A percentile compares a stretch with the other conserved stretches of the same genome.
phyloP scores from a whole-genome alignment of 2,113 vertebrate genomes.

The Nerophis ophidion region DNA sequence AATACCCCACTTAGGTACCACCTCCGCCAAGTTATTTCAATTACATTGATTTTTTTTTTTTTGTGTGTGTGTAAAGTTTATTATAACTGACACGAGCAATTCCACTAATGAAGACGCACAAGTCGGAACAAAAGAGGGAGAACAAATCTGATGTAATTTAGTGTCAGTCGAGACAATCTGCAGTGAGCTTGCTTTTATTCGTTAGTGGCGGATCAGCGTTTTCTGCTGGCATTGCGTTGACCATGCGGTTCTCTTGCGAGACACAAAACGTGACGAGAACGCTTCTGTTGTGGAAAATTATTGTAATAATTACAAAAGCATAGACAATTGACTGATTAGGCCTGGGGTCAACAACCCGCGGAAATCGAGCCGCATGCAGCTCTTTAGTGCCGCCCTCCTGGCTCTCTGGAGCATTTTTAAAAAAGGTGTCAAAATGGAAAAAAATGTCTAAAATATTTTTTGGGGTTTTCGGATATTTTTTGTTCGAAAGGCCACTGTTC shows the following conservation, averaged over 20 bases:
- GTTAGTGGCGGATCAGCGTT: constrained; percentile 16
- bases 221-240: constrained; percentile 9
- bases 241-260: background rate
- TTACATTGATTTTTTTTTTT: background rate
- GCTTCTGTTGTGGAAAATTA: background rate
- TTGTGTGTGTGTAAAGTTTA: constrained; percentile 9
- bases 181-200: constrained; percentile 7
- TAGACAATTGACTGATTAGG: no score
- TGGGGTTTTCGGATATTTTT: no score
- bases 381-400: no score
- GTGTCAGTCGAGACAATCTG: constrained; percentile 23
- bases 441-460: no score
- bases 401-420: no score
- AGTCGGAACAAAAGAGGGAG: constrained; percentile 5
- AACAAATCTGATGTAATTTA: constrained; percentile 21
- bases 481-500: no score
- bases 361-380: no score
- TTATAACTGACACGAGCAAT: constrained; percentile 1
- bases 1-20: background rate
- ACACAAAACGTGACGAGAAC: constrained; percentile 3
- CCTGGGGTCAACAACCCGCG: no score
- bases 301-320: background rate
- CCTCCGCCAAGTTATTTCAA: background rate
- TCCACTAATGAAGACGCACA: constrained; percentile 1
- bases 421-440: no score